phyloP scores from a whole-genome alignment of 2,113 vertebrate genomes.

The Spheniscus mendiculus region DNA sequence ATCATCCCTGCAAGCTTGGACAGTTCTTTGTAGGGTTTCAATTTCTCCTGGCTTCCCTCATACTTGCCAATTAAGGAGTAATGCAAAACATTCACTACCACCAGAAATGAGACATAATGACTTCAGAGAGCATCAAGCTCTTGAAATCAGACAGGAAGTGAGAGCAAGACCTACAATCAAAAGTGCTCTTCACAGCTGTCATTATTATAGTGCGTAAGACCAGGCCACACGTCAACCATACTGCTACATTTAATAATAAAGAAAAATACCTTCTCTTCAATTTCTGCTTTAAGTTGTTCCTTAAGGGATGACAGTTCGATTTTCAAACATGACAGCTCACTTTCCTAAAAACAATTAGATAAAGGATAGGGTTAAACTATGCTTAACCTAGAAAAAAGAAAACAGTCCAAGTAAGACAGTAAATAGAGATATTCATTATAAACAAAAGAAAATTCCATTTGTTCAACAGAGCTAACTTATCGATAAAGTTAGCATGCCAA shows the following conservation, averaged over 20 bases:
- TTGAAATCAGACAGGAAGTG: background rate
- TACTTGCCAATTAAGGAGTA: background rate
- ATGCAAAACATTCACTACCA: background rate
- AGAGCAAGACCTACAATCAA: background rate
- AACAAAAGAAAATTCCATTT: background rate
- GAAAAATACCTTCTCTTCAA: conserved; percentile 77
- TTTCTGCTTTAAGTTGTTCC: conserved; percentile 78
- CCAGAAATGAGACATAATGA: background rate
- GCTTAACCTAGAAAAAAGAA: background rate
- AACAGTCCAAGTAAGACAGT: background rate
- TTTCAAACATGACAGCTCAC: conserved; percentile 76
- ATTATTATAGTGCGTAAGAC: background rate
- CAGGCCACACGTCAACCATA: background rate
- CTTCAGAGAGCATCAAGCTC: background rate
- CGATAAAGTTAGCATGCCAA: background rate
- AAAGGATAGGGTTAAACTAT: background rate
- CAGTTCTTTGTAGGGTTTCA: background rate
- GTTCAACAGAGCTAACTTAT: background rate
- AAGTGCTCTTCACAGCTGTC: background rate
- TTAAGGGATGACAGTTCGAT: conserved; percentile 77
- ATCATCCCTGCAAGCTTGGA: background rate
- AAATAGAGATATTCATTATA: background rate
- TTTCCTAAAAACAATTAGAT: conserved; percentile 76
- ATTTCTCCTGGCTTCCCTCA: background rate
- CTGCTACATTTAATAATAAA: background rate